Base-by-base conservation (phyloP, 1,140 invertebrate species). In the Frieseomelitta varia region DNA sequence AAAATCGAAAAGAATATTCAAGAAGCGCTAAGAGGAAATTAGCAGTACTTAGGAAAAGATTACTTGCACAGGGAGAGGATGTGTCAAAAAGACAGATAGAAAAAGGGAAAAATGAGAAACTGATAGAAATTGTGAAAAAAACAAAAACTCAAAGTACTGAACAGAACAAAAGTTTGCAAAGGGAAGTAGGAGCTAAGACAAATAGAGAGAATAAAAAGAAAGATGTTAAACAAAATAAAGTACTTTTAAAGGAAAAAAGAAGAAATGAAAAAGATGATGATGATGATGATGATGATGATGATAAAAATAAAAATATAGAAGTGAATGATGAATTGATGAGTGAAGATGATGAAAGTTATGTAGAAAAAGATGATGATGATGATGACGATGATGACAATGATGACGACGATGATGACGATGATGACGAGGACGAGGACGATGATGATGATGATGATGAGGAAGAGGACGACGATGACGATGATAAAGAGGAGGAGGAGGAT, bases 111-210 rank as follows among this genome's bases (percentile, higher is more conserved):
- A 65, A 39, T 53, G 55, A 39, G 3, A 80, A 80, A 11, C 14
- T 53, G 34, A 30, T 61, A 47, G 77, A 72, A 56, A n/a, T 21
- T 69, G 17, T n/a, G 53, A 91, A 68, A 82, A 88, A 76, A 68
- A 80, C 27, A 65, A 95, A 91, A 95, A 95, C 91, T 92, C 95
- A 90, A 94, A 96, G 87, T 87, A 94, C 87, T 12, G 93, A 95
- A 30, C 17, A 84, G 47, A 84, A 68, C 8, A 72, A 63, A 34
- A 73, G 74, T 17, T 24, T 24, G n/a, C 24, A 79, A n/a, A 67
- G 39, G 39, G 75, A 80, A 27, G 1, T 75, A 15, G 68, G 78
- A 14, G 19, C 51, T 47, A 84, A 85, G 0, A 1, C 8, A 55
- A 34, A n/a, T n/a, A 84, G 67, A 0, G 51, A 30, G 2, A 53